Evolutionary conservation across 2,113 vertebrate genomes (phyloP).

Genomic region (Odobenus rosmarus): DNA sequence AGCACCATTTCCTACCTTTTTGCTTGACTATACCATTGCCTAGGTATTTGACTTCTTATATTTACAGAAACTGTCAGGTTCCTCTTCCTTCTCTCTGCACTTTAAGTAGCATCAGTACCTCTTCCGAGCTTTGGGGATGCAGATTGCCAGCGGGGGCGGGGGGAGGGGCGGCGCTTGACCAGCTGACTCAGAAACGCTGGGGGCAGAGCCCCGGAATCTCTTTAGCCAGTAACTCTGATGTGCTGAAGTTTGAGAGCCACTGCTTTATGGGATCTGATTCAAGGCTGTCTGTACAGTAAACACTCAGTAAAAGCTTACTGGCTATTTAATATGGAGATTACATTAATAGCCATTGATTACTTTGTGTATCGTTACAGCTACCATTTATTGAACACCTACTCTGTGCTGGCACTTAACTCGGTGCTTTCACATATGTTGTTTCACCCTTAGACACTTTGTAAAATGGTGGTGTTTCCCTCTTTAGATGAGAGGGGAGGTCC

Average conservation of each 20-base stretch:
- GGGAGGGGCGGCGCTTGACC: not conserved
- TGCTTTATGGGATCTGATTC: not conserved
- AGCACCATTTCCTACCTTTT: not conserved
- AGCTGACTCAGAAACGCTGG: not conserved
- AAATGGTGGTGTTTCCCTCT: not conserved
- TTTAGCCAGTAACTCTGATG: not conserved
- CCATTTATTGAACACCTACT: not conserved
- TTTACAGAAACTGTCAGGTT: not conserved
- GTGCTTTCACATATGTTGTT: not conserved
- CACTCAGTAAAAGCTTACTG: not conserved
- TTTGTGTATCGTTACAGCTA: not conserved
- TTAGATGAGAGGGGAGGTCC: not conserved
- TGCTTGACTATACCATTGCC: not conserved
- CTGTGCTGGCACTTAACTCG: not conserved
- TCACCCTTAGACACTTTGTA: not conserved
- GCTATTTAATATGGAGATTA: not conserved
- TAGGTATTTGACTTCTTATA: not conserved
- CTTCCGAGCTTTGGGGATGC: not conserved
- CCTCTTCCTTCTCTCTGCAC: not conserved
- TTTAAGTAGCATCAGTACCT: not conserved
- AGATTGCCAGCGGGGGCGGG: not conserved
- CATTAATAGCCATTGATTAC: not conserved
- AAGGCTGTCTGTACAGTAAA: not conserved
- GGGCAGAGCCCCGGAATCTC: not conserved
- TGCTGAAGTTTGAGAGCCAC: not conserved